A percentile compares a stretch with the other conserved stretches of the same genome.
phyloP scores from a whole-genome alignment of 2,113 vertebrate species.

The Crypturellus undulatus region DNA sequence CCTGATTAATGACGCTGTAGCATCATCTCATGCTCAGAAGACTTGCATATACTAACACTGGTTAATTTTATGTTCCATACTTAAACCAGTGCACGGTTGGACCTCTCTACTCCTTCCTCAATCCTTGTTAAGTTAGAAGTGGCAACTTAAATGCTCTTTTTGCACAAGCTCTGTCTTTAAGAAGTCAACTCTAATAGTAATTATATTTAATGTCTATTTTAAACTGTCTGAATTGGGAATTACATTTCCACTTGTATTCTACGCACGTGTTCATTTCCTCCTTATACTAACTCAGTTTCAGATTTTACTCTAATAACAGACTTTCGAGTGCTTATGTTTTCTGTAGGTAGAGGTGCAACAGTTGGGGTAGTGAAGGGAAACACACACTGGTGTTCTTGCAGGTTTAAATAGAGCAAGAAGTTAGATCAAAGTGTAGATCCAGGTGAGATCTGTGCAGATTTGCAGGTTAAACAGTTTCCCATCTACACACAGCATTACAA shows the following conservation, averaged over 20 bases:
- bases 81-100: background rate
- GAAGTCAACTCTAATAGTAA: background rate
- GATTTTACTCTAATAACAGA: background rate
- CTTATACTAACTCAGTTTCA: background rate
- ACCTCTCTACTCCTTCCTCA: background rate
- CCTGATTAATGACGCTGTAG: background rate
- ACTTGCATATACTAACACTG: background rate
- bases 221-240: background rate
- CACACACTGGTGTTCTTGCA: background rate
- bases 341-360: background rate
- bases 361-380: background rate
- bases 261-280: rapidly evolving
- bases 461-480: background rate
- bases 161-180: background rate
- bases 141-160: background rate
- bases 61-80: background rate
- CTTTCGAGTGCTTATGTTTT: background rate
- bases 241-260: background rate
- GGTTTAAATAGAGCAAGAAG: background rate
- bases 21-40: background rate
- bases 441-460: background rate
- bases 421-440: background rate
- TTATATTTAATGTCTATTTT: background rate
- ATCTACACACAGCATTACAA: background rate
- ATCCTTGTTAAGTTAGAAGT: background rate